These are phyloP conservation scores for Bagarius yarrelli DNA, from an alignment of 2,113 vertebrate genomes.

Conservation along the genomic window DNA sequence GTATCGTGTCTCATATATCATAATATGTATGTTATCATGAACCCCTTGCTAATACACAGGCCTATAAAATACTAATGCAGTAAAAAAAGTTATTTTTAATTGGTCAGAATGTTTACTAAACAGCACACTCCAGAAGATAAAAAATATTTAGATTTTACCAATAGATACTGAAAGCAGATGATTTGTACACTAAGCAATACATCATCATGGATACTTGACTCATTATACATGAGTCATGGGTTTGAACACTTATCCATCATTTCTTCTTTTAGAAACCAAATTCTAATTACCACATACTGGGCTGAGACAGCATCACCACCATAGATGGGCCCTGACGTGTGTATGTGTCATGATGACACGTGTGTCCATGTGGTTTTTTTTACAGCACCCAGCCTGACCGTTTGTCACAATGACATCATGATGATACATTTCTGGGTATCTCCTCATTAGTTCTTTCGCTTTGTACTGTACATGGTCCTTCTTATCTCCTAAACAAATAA, in stretches of 20 bases:
- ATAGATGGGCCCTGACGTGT: slow-evolving; percentile 14
- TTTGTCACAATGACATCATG: slow-evolving; percentile 13
- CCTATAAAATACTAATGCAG: no score
- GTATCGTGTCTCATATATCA: no score
- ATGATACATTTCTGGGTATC: slow-evolving; percentile 16
- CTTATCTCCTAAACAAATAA: slow-evolving; percentile 5
- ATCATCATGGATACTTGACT: slow-evolving; percentile 4
- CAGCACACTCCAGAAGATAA: no score
- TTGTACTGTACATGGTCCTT: neutral
- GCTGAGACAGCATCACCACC: slow-evolving; percentile 10
- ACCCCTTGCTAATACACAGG: no score
- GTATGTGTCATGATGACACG: slow-evolving; percentile 29
- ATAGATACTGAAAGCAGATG: neutral
- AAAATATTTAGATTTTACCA: neutral
- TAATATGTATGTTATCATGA: no score
- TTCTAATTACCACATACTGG: slow-evolving; percentile 17
- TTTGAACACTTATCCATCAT: slow-evolving; percentile 20
- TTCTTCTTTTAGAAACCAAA: slow-evolving; percentile 22
- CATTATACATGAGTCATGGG: slow-evolving; percentile 18
- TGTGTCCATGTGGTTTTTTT: neutral
- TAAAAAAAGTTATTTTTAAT: no score
- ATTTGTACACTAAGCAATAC: neutral
- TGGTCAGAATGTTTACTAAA: no score
- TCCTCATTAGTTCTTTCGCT: neutral
- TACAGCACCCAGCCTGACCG: neutral